Evolutionary conservation across 2,797 vertebrate species (phyloP), one percentile per base, ranked within the genome.

Genomic region (Momotus momota): DNA sequence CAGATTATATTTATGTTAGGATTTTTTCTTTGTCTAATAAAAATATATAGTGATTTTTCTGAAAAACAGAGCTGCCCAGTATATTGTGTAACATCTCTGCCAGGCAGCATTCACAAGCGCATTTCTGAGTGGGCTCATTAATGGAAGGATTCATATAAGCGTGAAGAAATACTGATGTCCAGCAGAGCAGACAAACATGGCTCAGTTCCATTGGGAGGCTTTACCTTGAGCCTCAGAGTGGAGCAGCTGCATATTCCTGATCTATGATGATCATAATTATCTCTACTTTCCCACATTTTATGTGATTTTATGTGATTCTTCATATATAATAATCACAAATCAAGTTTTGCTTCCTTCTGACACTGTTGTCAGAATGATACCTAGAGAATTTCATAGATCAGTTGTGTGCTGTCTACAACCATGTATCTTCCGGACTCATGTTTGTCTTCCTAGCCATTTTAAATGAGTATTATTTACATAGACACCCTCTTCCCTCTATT

Each of bases 261-360:
- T 35, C 26, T 51, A 10, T n/a, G 31, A 61, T 16, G 14, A 43
- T 2, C 1, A 0, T 21, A 23, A 41, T 21, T 0, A 58, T 43
- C 70, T 61, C 46, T 41, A 27, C 41, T 77, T 70, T 41, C 33
- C 15, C 23, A 14, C 55, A 55, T 45, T 51, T 51, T 52, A 54
- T 29, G 27, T 58, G 27, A n/a, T 19, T 48, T 46, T 14, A 35
- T 13, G 35, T 73, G 26, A 40, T 64, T 70, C 22, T 74, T 83
- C 8, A 25, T 12, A 2, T 52, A 26, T 57, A 46, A 49, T 17
- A 80, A 91, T 43, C 5, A 33, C 26, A 75, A 89, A 48, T 27
- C 6, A 38, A 43, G 43, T 57, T 62, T 33, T 33, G 14, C 18
- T 81, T 73, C 13, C 69, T 78, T 48, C 75, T 51, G 33, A 22